Evolutionary conservation across 2,888 invertebrate species (phyloP), one percentile per base, ranked within the genome.

Genomic region (Melinaea menophilus): DNA sequence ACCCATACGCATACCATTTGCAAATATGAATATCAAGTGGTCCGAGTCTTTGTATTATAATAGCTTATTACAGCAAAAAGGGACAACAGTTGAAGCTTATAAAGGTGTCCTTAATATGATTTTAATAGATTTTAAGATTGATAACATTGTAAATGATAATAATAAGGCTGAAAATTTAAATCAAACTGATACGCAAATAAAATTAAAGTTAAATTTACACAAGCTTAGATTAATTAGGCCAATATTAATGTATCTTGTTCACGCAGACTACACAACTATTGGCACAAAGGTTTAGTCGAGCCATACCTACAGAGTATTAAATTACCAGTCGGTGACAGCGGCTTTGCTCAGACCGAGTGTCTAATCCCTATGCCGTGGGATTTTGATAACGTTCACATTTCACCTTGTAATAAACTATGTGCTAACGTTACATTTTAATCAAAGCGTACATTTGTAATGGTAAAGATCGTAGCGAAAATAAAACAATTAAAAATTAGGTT

Each of bases 1-100:
- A 78, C 73, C 69, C 74, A 75, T 75, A 78, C 75, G 80, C 80
- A 81, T 81, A 78, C 78, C 66, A 82, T 82, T 82, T 81, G 79
- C 80, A 81, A 80, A 77, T 79, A 78, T 81, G 80, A 82, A 82
- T 82, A 77, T 73, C 75, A 77, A 80, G 75, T 65, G 72, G 56
- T 58, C 51, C 58, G 47, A 51, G 57, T 66, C 63, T 68, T 68
- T 56, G 63, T 62, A 59, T 61, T 55, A 31, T 55, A 51, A 64
- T 62, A 35, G 56, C 62, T 62, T 41, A 62, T 61, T 65, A 62
- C 45, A 22, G 4, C 33, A 35, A 45, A 41, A 47, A 55, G 31
- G 51, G 31, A 41, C 41, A 5, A 41, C 9, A 41, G 9, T 41
- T 41, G 41, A 41, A 41, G 41, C 41, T 41, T 51, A 51, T 31